Evolutionary conservation across 2,113 vertebrate genomes (phyloP), one percentile per base, ranked within the genome.

Genomic region (Crotalus tigris): DNA sequence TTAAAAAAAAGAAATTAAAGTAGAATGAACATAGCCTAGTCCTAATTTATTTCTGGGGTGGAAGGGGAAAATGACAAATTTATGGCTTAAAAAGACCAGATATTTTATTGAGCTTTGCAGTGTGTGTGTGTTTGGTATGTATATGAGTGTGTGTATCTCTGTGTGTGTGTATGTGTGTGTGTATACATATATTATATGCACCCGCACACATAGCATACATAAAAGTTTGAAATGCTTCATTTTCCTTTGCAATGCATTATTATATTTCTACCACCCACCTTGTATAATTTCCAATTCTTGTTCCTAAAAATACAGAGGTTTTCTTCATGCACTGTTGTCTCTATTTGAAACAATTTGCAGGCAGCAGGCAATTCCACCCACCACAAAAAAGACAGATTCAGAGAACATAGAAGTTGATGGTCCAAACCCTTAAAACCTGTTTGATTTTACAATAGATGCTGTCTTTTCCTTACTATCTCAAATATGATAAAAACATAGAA

Each of bases 321-420:
- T 90, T 87, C 95, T 97, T 94, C 95, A 95, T 95, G n/a, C 92
- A 88, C 87, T 95, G 92, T 89, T 94, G 90, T 96, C 95, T 97
- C 95, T 96, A 95, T 90, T 93, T 96, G 95, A 96, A 97, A 95
- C 95, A 96, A 96, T 95, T 94, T 94, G 90, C 93, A 96, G 95
- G 95, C 94, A 94, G 96, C 95, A 96, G 95, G 94, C 57, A 94
- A 97, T 96, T 94, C 95, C 96, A 90, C 95, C 96, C 95, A 97
- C 95, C 87, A 89, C 29, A 88, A 96, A 93, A 94, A 94, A 81
- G 69, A 91, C 90, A 93, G 93, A 69, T 24, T 54, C 87, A 92
- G 53, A 90, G 53, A n/a, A 54, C 44, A 26, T 53, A 29, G 29
- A 85, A 92, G 17, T 33, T 57, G 39, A 44, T 90, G 59, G 69